Evolutionary conservation across 2,797 vertebrate species (phyloP).

Genomic region (Halcyon chelicuti): DNA sequence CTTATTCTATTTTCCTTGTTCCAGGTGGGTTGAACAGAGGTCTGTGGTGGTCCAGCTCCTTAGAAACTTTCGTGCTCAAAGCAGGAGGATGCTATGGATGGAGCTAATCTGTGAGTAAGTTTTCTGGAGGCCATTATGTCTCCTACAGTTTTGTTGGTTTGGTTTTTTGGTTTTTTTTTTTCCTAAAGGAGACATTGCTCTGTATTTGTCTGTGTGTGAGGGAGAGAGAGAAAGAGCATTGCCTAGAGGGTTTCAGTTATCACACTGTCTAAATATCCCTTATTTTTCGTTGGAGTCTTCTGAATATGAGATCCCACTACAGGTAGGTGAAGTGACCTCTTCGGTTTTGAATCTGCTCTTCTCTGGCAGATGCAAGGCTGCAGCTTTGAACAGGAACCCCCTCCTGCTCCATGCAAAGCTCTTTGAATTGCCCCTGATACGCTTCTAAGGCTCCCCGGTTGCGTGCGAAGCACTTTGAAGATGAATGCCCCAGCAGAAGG

Average conservation of each 20-base stretch:
- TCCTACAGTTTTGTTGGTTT: neutral
- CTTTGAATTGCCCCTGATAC: constrained; percentile 68
- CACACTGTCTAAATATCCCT: constrained; percentile 41
- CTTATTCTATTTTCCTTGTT: neutral
- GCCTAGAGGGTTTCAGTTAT: constrained; percentile 34
- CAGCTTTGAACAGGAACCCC: constrained; percentile 65
- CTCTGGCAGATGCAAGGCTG: constrained; percentile 32
- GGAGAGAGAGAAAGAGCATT: constrained; percentile 10
- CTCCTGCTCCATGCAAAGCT: constrained; percentile 66
- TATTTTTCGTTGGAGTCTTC: constrained; percentile 66
- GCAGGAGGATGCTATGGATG: neutral
- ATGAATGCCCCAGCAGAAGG: constrained; percentile 62
- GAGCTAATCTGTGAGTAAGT: neutral
- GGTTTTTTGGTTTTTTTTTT: neutral
- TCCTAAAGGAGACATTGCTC: neutral
- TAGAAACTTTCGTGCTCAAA: neutral
- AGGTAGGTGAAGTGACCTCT: constrained; percentile 70
- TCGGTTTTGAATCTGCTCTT: constrained; percentile 59
- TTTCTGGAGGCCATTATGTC: constrained; percentile 23
- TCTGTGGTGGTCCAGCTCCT: neutral
- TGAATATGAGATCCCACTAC: constrained; percentile 59
- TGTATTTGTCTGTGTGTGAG: neutral
- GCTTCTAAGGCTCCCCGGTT: constrained; percentile 62
- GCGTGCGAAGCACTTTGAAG: constrained; percentile 53
- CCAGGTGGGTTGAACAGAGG: neutral